Conservation (phyloP, 2,113 vertebrate species). For the Marcusenius ussheri region DNA sequence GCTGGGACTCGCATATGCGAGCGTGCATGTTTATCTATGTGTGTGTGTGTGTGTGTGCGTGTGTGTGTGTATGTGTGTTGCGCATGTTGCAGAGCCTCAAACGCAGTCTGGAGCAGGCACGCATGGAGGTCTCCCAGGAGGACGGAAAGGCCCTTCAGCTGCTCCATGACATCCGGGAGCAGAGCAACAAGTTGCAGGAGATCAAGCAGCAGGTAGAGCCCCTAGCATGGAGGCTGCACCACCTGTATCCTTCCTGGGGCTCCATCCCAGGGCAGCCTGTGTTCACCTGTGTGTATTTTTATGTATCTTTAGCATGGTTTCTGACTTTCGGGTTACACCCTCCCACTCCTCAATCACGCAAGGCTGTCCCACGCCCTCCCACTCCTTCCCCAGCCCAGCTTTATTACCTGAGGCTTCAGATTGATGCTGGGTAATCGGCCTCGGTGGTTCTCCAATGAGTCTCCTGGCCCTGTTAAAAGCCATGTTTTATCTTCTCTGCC, state of each 20-base stretch:
- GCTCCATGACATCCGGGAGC: conserved; percentile 94
- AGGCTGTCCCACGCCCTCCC: background rate
- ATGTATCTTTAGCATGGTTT: background rate
- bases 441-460: background rate
- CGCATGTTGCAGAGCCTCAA: conserved; percentile 81
- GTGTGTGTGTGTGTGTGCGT: conserved; percentile 19
- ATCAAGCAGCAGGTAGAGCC: conserved; percentile 93
- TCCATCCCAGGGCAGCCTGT: background rate
- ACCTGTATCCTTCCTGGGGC: background rate
- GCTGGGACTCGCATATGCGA: background rate
- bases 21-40: background rate
- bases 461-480: background rate
- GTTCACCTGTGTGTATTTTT: background rate
- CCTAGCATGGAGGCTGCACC: background rate
- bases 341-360: background rate
- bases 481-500: background rate
- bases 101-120: conserved; percentile 95
- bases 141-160: conserved; percentile 97
- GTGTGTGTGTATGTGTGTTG: background rate
- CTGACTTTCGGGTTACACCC: background rate
- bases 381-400: background rate
- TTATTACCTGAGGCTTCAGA: background rate
- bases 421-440: background rate
- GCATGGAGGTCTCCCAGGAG: conserved; percentile 96
- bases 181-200: conserved; percentile 96